A percentile compares a stretch with the other conserved stretches of the same genome.
Evolutionary conservation across 2,113 vertebrate species (phyloP).

Genomic region (Eurypyga helias): DNA sequence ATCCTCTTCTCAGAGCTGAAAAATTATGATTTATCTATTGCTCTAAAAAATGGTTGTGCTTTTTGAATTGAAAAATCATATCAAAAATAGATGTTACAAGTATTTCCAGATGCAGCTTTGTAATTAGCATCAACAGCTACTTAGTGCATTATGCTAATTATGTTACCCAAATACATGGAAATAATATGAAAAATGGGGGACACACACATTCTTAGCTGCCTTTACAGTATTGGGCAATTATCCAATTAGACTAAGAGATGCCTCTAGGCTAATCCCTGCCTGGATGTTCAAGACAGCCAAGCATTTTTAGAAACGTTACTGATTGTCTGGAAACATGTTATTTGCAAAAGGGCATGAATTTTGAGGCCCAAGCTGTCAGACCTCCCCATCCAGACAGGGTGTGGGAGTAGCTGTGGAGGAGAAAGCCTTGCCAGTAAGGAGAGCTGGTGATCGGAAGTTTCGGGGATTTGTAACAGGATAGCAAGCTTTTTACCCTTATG

Average conservation of each 20-base stretch:
- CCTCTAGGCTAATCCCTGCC: background rate
- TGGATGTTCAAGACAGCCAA: background rate
- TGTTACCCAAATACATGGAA: background rate
- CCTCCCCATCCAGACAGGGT: background rate
- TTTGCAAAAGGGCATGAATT: background rate
- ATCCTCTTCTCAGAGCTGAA: background rate
- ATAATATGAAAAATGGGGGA: background rate
- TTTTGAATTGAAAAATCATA: background rate
- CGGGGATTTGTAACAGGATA: background rate
- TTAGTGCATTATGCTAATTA: background rate
- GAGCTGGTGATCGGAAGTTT: background rate
- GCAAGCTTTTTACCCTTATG: background rate
- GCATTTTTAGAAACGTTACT: background rate
- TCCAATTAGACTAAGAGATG: background rate
- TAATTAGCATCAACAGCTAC: conserved; percentile 22
- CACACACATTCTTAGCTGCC: background rate
- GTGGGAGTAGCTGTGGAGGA: background rate
- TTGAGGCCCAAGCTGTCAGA: background rate
- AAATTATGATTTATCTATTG: background rate
- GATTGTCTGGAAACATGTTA: background rate
- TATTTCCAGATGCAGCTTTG: conserved; percentile 27
- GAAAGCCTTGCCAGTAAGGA: background rate
- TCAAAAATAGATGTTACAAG: background rate
- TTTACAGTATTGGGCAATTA: background rate
- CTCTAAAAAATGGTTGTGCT: background rate